Evolutionary conservation across 2,797 vertebrate genomes (phyloP).

Genomic region (Ficedula albicollis): DNA sequence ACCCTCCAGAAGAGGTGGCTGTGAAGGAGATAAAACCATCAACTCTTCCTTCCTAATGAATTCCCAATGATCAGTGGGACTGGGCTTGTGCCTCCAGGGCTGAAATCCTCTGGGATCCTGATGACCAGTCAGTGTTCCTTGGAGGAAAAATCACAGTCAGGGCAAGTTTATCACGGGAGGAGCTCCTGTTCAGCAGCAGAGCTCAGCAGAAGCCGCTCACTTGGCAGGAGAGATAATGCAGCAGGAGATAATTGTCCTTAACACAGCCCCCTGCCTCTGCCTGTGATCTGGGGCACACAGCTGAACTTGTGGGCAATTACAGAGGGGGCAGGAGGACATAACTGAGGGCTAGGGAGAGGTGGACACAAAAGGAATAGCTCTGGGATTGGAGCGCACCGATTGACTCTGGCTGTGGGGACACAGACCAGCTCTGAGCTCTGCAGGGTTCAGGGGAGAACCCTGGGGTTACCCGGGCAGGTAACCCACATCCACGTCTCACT

Average conservation of each 20-base stretch:
- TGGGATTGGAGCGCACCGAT: conserved; percentile 18
- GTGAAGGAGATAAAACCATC: not conserved
- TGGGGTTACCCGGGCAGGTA: not conserved
- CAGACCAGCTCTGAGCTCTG: not conserved
- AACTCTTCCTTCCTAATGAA: not conserved
- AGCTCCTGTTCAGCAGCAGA: not conserved
- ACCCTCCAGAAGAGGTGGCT: not conserved
- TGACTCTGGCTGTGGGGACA: not conserved
- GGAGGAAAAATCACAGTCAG: not conserved
- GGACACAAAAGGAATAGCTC: not conserved
- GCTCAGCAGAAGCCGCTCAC: conserved; percentile 12
- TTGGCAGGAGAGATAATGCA: conserved; percentile 9
- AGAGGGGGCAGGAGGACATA: conserved; percentile 28
- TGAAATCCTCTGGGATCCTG: not conserved
- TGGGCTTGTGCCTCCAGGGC: not conserved
- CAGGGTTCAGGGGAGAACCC: not conserved
- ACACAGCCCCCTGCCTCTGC: not conserved
- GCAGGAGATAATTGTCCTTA: conserved; percentile 25
- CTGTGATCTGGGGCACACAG: conserved; percentile 13
- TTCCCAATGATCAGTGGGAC: not conserved
- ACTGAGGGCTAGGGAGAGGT: conserved; percentile 47
- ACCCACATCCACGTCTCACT: not conserved
- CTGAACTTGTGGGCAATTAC: conserved; percentile 55
- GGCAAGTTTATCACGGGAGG: not conserved
- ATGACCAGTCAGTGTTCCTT: not conserved